A percentile compares a stretch with the other conserved stretches of the same genome.
Evolutionary conservation across 2,797 vertebrate genomes (phyloP).

Genomic region (Phataginus tricuspis): DNA sequence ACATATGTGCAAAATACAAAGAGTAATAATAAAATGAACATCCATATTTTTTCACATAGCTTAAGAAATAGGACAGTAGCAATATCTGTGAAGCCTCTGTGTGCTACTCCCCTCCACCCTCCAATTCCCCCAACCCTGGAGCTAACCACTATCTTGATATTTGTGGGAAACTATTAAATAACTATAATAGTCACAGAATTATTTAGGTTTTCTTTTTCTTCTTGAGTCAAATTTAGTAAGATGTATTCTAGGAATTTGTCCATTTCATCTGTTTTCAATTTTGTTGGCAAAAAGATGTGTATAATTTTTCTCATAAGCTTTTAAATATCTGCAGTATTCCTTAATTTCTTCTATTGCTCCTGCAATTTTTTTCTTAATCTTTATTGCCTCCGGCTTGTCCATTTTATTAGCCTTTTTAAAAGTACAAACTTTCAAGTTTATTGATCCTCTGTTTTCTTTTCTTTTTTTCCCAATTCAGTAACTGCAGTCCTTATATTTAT

Average conservation of each 20-base stretch:
- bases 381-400: neutral
- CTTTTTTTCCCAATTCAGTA: neutral
- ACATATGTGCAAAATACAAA: neutral
- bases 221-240: neutral
- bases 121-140: neutral
- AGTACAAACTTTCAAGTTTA: neutral
- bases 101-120: neutral
- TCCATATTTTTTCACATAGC: neutral
- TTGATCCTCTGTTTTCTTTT: neutral
- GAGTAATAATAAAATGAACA: neutral
- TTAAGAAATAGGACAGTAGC: neutral
- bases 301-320: neutral
- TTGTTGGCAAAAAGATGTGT: neutral
- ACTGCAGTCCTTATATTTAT: neutral
- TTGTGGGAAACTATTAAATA: neutral
- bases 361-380: neutral
- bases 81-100: neutral
- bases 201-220: neutral
- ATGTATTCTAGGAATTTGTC: neutral
- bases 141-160: neutral
- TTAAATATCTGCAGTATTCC: neutral
- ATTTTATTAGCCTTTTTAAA: neutral
- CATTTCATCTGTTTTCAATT: neutral
- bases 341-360: neutral
- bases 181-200: neutral